phyloP scores from a whole-genome alignment of 2,113 vertebrate species.

The Athene cunicularia region DNA sequence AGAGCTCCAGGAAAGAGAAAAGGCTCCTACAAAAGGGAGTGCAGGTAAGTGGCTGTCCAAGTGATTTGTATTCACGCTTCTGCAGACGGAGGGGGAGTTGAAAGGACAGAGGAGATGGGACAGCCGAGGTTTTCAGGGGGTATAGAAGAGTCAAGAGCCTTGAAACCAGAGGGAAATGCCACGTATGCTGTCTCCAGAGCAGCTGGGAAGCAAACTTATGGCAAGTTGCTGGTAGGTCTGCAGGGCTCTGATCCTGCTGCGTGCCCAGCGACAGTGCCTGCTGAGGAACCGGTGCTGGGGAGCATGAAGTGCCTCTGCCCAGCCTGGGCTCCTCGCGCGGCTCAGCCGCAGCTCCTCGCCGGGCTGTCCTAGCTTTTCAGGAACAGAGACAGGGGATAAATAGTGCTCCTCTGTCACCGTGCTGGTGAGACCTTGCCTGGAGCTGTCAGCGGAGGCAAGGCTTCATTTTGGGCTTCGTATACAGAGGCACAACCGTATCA shows the following conservation, averaged over 20 bases:
- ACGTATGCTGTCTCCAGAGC: not conserved
- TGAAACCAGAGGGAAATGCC: not conserved
- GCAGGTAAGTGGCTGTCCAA: not conserved
- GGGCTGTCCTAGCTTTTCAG: not conserved
- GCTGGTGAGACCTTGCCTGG: not conserved
- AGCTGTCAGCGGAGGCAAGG: not conserved
- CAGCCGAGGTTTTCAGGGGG: not conserved
- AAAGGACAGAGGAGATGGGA: not conserved
- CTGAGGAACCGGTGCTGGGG: not conserved
- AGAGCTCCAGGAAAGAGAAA: not conserved
- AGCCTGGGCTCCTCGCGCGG: not conserved
- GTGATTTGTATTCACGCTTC: rapidly evolving
- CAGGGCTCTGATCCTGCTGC: not conserved
- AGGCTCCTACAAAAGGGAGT: not conserved
- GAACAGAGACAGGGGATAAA: not conserved
- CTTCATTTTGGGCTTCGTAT: not conserved
- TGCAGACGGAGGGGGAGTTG: not conserved
- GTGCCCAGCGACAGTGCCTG: not conserved
- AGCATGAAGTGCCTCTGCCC: not conserved
- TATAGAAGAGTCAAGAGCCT: not conserved
- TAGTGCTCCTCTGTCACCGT: not conserved
- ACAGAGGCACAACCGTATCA: rapidly evolving
- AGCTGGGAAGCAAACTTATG: not conserved
- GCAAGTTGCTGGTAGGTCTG: not conserved
- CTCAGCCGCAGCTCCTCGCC: not conserved